These are phyloP conservation scores for Napeogenes sylphis DNA, from an alignment of 2,888 invertebrate species.

Conservation along the genomic window DNA sequence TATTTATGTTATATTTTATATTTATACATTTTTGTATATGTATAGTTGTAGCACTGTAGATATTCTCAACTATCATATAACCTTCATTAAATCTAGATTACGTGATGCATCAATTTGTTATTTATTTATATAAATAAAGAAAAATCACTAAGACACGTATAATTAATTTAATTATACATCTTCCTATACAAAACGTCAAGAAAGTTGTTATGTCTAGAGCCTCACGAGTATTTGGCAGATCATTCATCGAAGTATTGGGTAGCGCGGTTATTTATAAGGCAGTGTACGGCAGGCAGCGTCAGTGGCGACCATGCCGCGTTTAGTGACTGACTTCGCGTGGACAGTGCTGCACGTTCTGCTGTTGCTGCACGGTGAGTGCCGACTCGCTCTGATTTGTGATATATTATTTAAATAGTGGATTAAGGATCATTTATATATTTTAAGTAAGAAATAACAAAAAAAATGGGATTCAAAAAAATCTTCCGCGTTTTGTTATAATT, in stretches of 20 bases:
- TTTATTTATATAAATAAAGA: too few species aligned
- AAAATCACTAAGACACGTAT: too few species aligned
- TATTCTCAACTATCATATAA: too few species aligned
- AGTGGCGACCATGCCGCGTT: constrained; percentile 16
- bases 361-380: constrained; percentile 25
- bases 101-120: too few species aligned
- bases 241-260: not conserved
- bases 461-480: not conserved
- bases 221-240: not conserved
- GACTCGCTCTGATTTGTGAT: not conserved
- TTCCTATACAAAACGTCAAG: too few species aligned
- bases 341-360: constrained; percentile 9
- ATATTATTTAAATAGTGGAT: not conserved
- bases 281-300: constrained; percentile 13
- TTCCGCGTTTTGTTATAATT: too few species aligned
- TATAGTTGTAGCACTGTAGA: too few species aligned
- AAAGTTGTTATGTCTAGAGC: not conserved
- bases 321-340: constrained; percentile 20
- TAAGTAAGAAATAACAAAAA: not conserved
- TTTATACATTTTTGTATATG: too few species aligned
- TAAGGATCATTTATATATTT: not conserved
- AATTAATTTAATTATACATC: too few species aligned
- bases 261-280: constrained; percentile 19
- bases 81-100: too few species aligned
- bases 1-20: too few species aligned